Evolutionary conservation across 2,113 vertebrate species (phyloP), one percentile per base, ranked within the genome.

Genomic region (Orthochromis malagaraziensis): DNA sequence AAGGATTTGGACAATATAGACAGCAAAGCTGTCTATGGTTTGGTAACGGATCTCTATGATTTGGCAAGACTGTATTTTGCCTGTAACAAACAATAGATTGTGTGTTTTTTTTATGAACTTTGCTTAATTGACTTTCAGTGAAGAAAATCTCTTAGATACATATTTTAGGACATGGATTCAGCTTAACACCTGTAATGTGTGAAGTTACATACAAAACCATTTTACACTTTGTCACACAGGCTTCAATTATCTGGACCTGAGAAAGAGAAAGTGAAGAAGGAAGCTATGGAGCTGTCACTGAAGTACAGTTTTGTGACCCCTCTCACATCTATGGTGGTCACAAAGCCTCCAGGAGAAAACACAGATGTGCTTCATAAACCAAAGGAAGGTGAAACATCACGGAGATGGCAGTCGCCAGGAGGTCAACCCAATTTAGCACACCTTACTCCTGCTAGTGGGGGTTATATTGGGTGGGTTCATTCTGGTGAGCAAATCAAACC

Each of bases 391-490:
- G 65, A 40, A 70, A 70, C 65, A 42, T 9, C 65, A 9, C n/a
- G 5, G n/a, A 42, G 4, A 70, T 24, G 38, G 65, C 65, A 70
- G 63, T 21, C 63, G 1, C 63, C 38, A 24, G n/a, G n/a, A 70
- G 7, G 33, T 70, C 65, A 42, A 70, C 12, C 38, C 65, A 70
- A 40, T 40, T 14, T 24, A 6, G 19, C n/a, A 21, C 12, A 3
- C 4, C 11, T 4, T 38, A 1, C 35, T 5, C 31, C 63, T 68
- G 35, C 35, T 42, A 14, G n/a, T 68, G 7, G 21, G 54, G 21
- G 12, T 21, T 13, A 1, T 40, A 3, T 2, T 9, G 2, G 12
- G 9, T 5, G 0, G 60, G 3, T 24, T 68, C 11, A 2, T 0
- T 5, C 1, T 14, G 65, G 65, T 40, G 12, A 70, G 35, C 38